A percentile compares a stretch with the other conserved stretches of the same genome.
Conservation (phyloP, 2,888 invertebrate genomes). For the Drosophila kuntzei region DNA sequence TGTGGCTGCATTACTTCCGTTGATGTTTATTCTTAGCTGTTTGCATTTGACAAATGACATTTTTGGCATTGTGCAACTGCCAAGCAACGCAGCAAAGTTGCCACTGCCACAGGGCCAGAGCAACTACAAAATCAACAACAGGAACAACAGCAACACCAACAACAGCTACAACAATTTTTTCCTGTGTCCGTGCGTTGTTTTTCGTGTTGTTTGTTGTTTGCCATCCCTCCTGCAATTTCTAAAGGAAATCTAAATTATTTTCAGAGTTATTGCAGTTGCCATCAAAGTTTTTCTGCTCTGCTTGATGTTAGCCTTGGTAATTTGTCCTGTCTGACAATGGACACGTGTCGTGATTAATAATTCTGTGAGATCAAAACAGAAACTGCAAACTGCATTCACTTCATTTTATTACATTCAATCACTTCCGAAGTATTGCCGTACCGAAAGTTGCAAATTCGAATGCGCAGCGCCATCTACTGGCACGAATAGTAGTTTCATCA, state of each 20-base stretch:
- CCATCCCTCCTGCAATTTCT: slow-evolving; percentile 33
- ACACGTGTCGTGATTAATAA: slow-evolving; percentile 78
- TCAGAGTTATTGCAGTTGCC: slow-evolving; percentile 76
- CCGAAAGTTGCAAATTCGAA: background rate
- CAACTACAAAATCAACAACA: slow-evolving; percentile 36
- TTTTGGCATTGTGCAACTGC: slow-evolving; percentile 78
- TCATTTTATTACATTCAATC: slow-evolving; percentile 23
- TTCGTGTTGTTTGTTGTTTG: slow-evolving; percentile 32
- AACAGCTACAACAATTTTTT: slow-evolving; percentile 13
- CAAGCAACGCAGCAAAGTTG: slow-evolving; percentile 56
- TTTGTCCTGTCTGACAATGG: slow-evolving; percentile 70
- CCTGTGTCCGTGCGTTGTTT: slow-evolving; percentile 12
- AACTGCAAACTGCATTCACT: slow-evolving; percentile 6
- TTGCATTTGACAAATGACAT: slow-evolving; percentile 81
- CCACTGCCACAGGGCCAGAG: slow-evolving; percentile 34
- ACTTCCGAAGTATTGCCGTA: slow-evolving; percentile 6
- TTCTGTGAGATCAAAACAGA: slow-evolving; percentile 34
- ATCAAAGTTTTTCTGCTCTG: slow-evolving; percentile 55
- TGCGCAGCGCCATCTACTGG: slow-evolving; percentile 4
- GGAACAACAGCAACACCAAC: slow-evolving; percentile 25
- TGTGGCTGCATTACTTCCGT: slow-evolving; percentile 82
- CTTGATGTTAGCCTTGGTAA: slow-evolving; percentile 60
- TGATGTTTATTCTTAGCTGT: slow-evolving; percentile 82
- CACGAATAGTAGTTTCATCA: background rate
- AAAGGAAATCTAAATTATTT: slow-evolving; percentile 78